Percentiles rank a stretch among this genome's conserved stretches.
phyloP scores from a whole-genome alignment of 2,797 vertebrate species.

The Geotrypetes seraphini region DNA sequence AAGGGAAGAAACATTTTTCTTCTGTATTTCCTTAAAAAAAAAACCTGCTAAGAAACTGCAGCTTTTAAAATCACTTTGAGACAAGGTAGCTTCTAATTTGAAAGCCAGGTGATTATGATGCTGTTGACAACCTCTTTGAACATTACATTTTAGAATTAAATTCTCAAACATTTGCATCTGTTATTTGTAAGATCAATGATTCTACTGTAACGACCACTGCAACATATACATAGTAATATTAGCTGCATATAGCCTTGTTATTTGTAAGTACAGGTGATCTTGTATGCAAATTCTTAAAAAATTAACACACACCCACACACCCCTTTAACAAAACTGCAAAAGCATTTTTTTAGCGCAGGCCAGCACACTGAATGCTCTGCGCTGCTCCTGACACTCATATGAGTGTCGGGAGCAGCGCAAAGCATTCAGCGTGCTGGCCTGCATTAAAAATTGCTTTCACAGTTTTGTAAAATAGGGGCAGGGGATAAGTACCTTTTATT shows the following conservation, averaged over 20 bases:
- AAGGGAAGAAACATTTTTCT: neutral
- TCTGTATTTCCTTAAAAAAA: neutral
- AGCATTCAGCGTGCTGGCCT: too few species aligned
- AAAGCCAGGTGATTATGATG: neutral
- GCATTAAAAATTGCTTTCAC: too few species aligned
- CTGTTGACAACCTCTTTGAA: constrained; percentile 15
- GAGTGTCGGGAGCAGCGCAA: too few species aligned
- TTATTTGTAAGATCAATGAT: constrained; percentile 11
- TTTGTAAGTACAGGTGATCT: constrained; percentile 7
- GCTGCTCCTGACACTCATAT: too few species aligned
- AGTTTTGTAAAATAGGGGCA: too few species aligned
- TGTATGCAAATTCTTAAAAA: constrained; percentile 4
- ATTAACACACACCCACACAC: too few species aligned
- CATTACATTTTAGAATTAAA: constrained; percentile 4
- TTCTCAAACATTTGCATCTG: neutral
- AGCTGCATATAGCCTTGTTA: constrained; percentile 17
- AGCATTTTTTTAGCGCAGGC: too few species aligned
- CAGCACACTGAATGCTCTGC: too few species aligned
- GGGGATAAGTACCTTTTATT: too few species aligned
- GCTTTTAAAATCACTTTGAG: neutral
- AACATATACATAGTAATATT: constrained; percentile 2
- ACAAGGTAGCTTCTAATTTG: constrained; percentile 5
- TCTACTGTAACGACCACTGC: constrained; percentile 5
- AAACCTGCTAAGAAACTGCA: constrained; percentile 1
- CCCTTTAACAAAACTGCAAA: too few species aligned